Evolutionary conservation across 2,888 invertebrate species (phyloP).

Genomic region (Archips xylosteana): DNA sequence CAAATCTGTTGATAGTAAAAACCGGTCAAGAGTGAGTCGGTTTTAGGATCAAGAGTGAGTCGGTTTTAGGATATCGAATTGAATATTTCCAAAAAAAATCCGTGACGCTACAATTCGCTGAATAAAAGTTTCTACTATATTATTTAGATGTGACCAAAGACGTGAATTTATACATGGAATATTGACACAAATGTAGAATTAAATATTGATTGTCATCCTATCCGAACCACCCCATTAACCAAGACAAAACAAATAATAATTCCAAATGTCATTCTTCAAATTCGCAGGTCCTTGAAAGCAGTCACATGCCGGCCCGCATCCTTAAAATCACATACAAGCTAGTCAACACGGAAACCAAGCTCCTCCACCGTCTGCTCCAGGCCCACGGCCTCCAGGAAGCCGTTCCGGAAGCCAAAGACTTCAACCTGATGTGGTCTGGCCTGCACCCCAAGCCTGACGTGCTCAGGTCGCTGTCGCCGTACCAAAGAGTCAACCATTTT

Average conservation of each 20-base stretch:
- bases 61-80: too few species aligned
- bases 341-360: constrained; percentile 92
- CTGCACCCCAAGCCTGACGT: constrained; percentile 96
- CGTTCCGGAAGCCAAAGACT: constrained; percentile 86
- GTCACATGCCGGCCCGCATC: constrained; percentile 87
- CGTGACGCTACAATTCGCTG: too few species aligned
- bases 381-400: constrained; percentile 92
- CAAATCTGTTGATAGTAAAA: too few species aligned
- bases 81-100: neutral
- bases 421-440: constrained; percentile 96
- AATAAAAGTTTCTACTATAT: too few species aligned
- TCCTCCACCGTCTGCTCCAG: constrained; percentile 90
- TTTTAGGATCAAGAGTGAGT: too few species aligned
- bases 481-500: constrained; percentile 98
- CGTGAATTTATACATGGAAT: too few species aligned
- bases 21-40: too few species aligned
- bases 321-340: constrained; percentile 92
- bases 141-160: too few species aligned
- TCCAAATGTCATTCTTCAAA: neutral
- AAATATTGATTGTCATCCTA: too few species aligned
- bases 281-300: constrained; percentile 70
- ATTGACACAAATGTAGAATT: too few species aligned
- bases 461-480: constrained; percentile 91
- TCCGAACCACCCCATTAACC: too few species aligned
- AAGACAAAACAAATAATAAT: neutral